Base-by-base conservation (phyloP, 2,113 vertebrate species). In the Ariopsis seemanni region DNA sequence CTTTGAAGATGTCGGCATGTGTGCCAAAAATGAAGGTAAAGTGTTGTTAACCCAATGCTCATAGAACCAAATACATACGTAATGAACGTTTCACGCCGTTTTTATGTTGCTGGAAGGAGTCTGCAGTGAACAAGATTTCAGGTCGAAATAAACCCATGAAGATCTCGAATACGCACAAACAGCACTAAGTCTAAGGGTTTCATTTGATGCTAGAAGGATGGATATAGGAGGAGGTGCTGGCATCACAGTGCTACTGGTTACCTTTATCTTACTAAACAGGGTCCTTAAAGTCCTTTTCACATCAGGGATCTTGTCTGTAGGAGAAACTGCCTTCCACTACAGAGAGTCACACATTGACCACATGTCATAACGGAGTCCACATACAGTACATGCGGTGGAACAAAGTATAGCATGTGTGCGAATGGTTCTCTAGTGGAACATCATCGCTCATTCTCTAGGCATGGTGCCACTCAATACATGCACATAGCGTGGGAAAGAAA, bases 251-350 rank as follows among this genome's bases (percentile, higher is more conserved):
- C 53, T 62, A 55, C n/a, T 63, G 90, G 87, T 95, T 96, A 96
- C 95, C 95, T 96, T 96, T 92, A 95, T 95, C 91, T 95, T 96
- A 95, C 95, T 96, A 95, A 96, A 94, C 90, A 96, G 94, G 92
- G 94, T 95, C 95, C 95, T 95, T 95, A 96, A 95, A 90, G 95
- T 95, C 94, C 95, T 95, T 95, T 96, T 96, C 94, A 95, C 94
- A 94, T 96, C 95, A 77, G 94, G 94, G 91, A 95, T 96, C 94
- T 95, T 95, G 94, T 95, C 95, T 94, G 95, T 94, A 69, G 94
- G 93, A 30, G 95, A 95, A 86, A 94, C 93, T 22, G 94, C 93
- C 92, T 94, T 94, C 93, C 95, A 95, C 94, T 95, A 94, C 91
- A 95, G 95, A 94, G 94, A 94, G 95, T 94, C 69, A 95, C 93